A percentile compares a stretch with the other conserved stretches of the same genome.
phyloP scores from a whole-genome alignment of 2,888 invertebrate genomes.

The Chaitophorus viminalis region DNA sequence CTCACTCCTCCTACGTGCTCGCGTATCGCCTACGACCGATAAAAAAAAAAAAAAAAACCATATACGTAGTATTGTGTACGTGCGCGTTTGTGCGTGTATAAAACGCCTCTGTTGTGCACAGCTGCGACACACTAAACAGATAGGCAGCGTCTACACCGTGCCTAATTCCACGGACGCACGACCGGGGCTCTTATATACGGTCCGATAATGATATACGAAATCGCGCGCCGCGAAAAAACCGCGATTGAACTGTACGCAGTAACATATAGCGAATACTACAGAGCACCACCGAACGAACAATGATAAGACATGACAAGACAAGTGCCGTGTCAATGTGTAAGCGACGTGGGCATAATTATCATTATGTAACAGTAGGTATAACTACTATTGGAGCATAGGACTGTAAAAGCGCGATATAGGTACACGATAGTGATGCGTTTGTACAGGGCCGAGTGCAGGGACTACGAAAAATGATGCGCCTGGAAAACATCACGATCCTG shows the following conservation, averaged over 20 bases:
- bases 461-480: neutral
- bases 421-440: neutral
- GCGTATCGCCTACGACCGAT: constrained; percentile 61
- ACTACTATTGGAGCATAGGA: too few relatives aligned
- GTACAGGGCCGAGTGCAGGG: neutral
- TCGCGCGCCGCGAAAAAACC: too few relatives aligned
- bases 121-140: constrained; percentile 52
- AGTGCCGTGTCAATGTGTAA: too few relatives aligned
- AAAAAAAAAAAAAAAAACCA: constrained; percentile 28
- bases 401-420: too few relatives aligned
- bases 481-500: neutral
- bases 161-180: neutral
- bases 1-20: constrained; percentile 59
- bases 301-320: too few relatives aligned
- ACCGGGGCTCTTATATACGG: neutral
- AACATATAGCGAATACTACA: too few relatives aligned
- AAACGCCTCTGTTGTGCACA: constrained; percentile 52
- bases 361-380: too few relatives aligned
- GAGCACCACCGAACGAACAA: too few relatives aligned
- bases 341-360: too few relatives aligned
- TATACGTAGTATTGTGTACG: neutral
- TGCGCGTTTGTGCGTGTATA: neutral
- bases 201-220: neutral
- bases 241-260: too few relatives aligned
- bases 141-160: constrained; percentile 48